Percentiles rank a stretch among this genome's conserved stretches.
phyloP scores from a whole-genome alignment of 2,113 vertebrate species.

The Apistogramma diplotaenia region DNA sequence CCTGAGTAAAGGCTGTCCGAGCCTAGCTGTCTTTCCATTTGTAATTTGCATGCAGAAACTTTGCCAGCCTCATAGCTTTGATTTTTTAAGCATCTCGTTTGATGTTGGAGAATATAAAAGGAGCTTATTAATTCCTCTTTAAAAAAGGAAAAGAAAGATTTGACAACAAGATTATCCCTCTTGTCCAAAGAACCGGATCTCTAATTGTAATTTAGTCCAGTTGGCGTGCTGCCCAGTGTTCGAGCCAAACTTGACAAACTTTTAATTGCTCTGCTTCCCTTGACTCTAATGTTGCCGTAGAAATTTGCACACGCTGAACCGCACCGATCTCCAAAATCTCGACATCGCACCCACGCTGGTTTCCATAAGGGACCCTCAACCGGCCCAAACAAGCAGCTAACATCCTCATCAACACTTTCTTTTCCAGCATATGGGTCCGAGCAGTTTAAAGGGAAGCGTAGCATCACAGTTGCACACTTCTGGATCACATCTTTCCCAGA shows the following conservation, averaged over 20 bases:
- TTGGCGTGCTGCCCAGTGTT: constrained; percentile 25
- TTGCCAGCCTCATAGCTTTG: not conserved
- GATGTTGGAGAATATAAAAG: not conserved
- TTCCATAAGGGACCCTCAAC: constrained; percentile 19
- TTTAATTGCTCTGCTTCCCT: constrained; percentile 56
- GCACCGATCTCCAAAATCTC: not conserved
- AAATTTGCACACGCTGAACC: constrained; percentile 6
- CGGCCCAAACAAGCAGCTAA: constrained; percentile 39
- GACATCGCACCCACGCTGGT: not conserved
- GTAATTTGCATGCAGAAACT: not conserved
- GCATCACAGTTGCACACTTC: constrained; percentile 20
- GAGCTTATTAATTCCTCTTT: constrained; percentile 17
- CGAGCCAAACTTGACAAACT: constrained; percentile 41
- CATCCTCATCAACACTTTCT: constrained; percentile 49
- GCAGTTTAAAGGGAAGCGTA: not conserved
- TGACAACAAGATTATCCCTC: constrained; percentile 31
- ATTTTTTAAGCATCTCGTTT: constrained; percentile 22
- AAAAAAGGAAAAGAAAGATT: not conserved
- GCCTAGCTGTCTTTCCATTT: not conserved
- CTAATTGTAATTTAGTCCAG: constrained; percentile 43
- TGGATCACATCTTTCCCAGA: constrained; percentile 23
- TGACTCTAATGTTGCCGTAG: constrained; percentile 37
- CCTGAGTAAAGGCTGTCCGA: not conserved
- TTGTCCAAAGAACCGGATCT: constrained; percentile 7
- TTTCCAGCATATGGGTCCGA: constrained; percentile 3